Conservation (phyloP, 2,113 vertebrate genomes). For the Brachyhypopomus gauderio region DNA sequence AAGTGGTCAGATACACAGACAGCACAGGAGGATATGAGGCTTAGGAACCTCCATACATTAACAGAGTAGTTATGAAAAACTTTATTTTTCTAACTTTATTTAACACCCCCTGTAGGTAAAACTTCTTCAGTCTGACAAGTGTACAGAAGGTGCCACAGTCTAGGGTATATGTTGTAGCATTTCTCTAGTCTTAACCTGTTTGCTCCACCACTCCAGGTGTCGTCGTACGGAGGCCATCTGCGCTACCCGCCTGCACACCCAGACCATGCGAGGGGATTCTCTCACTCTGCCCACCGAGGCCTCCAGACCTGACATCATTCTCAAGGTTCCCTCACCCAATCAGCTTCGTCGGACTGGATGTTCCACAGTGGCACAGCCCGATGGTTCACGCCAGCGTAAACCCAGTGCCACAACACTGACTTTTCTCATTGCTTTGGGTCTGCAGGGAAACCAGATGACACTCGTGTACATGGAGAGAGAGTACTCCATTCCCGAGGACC, state of each 20-base stretch:
- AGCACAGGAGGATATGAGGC: background rate
- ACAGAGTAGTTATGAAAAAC: background rate
- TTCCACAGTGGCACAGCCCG: too few relatives aligned
- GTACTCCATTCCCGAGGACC: conserved; percentile 79
- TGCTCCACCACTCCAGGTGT: conserved; percentile 76
- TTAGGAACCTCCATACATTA: background rate
- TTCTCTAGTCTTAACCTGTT: conserved; percentile 4
- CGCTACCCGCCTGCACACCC: conserved; percentile 82
- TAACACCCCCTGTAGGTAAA: background rate
- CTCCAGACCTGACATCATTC: conserved; percentile 83
- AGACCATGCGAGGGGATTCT: conserved; percentile 86
- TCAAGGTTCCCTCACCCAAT: conserved; percentile 77
- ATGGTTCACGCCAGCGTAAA: background rate
- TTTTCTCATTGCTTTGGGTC: background rate
- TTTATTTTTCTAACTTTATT: background rate
- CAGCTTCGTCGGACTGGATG: background rate
- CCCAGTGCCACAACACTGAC: background rate
- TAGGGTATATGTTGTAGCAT: background rate
- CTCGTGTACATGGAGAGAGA: conserved; percentile 85
- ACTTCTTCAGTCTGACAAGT: background rate
- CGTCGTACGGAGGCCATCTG: conserved; percentile 87
- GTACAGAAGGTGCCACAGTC: background rate
- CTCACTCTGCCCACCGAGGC: conserved; percentile 81
- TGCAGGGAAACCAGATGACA: conserved; percentile 95
- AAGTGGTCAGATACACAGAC: background rate